Evolutionary conservation across 2,797 vertebrate genomes (phyloP), one percentile per base, ranked within the genome.

Genomic region (Morelia viridis): DNA sequence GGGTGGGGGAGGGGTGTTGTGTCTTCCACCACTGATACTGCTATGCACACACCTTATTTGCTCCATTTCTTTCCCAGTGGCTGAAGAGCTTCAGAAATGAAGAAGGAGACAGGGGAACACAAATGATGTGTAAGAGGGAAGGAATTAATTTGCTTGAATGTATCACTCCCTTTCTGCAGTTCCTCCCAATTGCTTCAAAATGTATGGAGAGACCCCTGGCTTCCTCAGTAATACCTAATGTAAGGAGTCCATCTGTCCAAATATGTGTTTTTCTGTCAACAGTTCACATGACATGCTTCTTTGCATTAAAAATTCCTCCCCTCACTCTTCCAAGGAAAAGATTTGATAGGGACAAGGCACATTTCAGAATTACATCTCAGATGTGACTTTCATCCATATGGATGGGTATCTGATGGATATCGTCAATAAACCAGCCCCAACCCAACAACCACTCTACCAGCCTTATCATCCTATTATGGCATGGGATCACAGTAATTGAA

Each of bases 401-500:
- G 50, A 31, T 92, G 83, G 0, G 88, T 95, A 50, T 93, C 94
- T 83, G 35, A 56, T 84, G 28, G 41, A 9, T 24, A 87, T 68
- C 92, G 62, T 41, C 89, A 0, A 58, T 93, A 92, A 0, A 85
- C 22, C 76, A 64, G 91, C 65, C 24, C 87, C 92, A 90, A 83
- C 15, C 24, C 64, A 88, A 15, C 24, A 41, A 28, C 2, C 41
- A 11, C 31, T 60, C 31, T 22, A 35, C 3, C 31, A 26, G 61
- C 3, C 28, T 13, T 57, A 28, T 87, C 6, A 89, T 28, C 11
- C 24, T 87, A 56, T 62, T 85, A 86, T 80, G 87, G 64, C 92
- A 85, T 80, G 85, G 83, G 91, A 93, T 95, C 92, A 89, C 1
- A 91, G 90, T 87, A 91, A 94, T 94, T 94, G 94, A 90, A 92